Conservation (phyloP, 2,797 vertebrate genomes). For the Helarctos malayanus region DNA sequence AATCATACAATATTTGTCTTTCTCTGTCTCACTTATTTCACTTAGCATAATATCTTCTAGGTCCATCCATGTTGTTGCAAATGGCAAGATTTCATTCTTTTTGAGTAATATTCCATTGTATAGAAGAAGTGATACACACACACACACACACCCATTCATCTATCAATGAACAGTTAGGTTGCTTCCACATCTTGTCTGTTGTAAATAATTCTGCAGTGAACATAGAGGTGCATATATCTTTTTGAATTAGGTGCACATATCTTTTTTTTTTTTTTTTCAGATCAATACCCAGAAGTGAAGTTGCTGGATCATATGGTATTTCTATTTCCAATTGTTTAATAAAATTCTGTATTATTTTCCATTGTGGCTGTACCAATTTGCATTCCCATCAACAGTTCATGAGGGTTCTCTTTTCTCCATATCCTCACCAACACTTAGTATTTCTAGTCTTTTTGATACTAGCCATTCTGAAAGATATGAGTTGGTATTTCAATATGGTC, state of each 20-base stretch:
- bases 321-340: not conserved
- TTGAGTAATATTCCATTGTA: not conserved
- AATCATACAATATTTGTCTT: not conserved
- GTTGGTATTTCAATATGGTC: not conserved
- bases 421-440: not conserved
- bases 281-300: not conserved
- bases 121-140: no score
- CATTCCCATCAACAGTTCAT: not conserved
- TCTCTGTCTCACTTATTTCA: not conserved
- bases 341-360: not conserved
- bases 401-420: not conserved
- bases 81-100: not conserved
- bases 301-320: not conserved
- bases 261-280: not conserved
- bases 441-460: not conserved
- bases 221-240: not conserved
- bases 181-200: not conserved
- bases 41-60: not conserved
- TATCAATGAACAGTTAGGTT: not conserved
- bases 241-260: not conserved
- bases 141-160: not conserved
- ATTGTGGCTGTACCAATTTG: not conserved
- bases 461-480: not conserved
- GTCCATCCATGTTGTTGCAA: not conserved
- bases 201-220: not conserved